Evolutionary conservation across 2,888 invertebrate species (phyloP), one percentile per base, ranked within the genome.

Genomic region (Pediacus dermestoides): DNA sequence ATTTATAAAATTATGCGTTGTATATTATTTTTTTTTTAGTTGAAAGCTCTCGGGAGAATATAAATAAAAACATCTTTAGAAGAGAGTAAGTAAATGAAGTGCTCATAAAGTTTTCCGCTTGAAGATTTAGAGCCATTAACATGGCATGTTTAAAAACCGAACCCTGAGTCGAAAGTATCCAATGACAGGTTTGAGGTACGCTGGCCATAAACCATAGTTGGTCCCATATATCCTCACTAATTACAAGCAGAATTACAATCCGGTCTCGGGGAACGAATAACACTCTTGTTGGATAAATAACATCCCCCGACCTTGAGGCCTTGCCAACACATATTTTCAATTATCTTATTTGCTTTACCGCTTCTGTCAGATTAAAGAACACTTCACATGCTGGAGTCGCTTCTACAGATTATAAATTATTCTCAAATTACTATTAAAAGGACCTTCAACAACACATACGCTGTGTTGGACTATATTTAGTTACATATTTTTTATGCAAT

Each of bases 241-340:
- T 63, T 63, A 61, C 60, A 53, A 56, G 55, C 53, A 60, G 60
- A 60, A 56, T 50, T 53, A 56, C 55, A 53, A 52, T 49, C 47
- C 43, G 39, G 46, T 46, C 47, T 39, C 22, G 40, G 28, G 28
- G 16, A 34, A 34, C 34, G 22, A 34, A 34, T 30, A 26, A 30
- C 39, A 35, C 39, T 39, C 39, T 35, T 39, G 30, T 23, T 31
- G 47, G 54, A 54, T 54, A 51, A 54, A 55, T 51, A 51, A 52
- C 56, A 48, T 48, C 48, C 57, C 58, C 53, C 61, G 66, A 67
- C 67, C 67, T 67, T 67, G 67, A 67, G 61, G 55, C 56, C 52
- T 51, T 67, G 67, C 67, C 67, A 67, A 57, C 65, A 63, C 63
- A 65, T 64, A 67, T 66, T 66, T 64, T 61, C 67, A 66, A 66